Evolutionary conservation across 1,140 invertebrate genomes (phyloP).

Genomic region (Dolichoris vasculosae): DNA sequence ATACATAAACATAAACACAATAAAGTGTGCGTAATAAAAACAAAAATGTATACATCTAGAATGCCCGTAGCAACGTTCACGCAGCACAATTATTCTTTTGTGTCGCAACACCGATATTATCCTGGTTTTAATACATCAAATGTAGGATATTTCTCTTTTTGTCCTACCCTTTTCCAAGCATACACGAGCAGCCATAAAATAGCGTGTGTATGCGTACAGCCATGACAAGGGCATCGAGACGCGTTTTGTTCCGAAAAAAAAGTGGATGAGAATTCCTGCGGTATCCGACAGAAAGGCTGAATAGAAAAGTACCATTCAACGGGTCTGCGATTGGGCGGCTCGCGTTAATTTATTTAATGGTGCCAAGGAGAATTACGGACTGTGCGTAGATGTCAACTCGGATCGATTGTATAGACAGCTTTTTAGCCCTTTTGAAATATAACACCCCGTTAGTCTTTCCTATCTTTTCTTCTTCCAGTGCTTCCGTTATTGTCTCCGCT

Average conservation of each 20-base stretch:
- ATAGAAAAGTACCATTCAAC: not conserved
- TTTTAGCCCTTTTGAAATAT: constrained; percentile 63
- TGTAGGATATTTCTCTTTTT: not conserved
- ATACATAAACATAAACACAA: too few species aligned
- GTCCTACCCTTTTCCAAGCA: not conserved
- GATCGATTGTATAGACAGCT: constrained; percentile 60
- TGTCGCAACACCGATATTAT: constrained; percentile 14
- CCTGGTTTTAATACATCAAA: constrained; percentile 30
- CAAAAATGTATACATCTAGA: too few species aligned
- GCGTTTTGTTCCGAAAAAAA: constrained; percentile 4
- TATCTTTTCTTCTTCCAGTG: not conserved
- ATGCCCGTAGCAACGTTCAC: too few species aligned
- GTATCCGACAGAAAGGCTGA: not conserved
- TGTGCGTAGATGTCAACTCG: not conserved
- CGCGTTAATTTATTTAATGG: constrained; percentile 62
- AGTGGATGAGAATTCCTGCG: not conserved
- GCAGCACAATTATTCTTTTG: too few species aligned
- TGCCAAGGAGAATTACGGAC: constrained; percentile 50
- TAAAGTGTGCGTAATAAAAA: too few species aligned
- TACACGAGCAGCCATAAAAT: not conserved
- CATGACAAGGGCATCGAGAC: too few species aligned
- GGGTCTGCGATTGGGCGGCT: constrained; percentile 56
- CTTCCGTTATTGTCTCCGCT: not conserved
- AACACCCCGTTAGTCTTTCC: not conserved
- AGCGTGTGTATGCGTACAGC: not conserved